Percentiles rank a stretch among this genome's conserved stretches.
phyloP scores from a whole-genome alignment of 2,797 vertebrate genomes.

The Xenopus petersii region DNA sequence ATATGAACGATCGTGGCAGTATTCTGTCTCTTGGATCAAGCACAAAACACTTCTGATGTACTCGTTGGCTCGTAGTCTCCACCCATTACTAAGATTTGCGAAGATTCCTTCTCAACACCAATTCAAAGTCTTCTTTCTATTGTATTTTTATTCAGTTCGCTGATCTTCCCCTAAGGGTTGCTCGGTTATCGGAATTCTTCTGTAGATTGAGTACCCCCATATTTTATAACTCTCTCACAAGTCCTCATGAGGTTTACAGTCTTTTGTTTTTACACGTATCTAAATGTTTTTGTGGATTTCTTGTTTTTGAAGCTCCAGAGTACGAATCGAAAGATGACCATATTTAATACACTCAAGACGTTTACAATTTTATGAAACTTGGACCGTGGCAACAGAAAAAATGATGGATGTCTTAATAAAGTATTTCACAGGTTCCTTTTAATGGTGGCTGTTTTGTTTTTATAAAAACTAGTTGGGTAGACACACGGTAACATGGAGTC shows the following conservation, averaged over 20 bases:
- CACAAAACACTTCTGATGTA: background rate
- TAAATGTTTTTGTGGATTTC: background rate
- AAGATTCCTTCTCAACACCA: too few relatives aligned
- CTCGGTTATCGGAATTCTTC: too few relatives aligned
- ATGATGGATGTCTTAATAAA: constrained; percentile 29
- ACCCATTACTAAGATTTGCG: background rate
- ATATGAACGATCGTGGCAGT: too few relatives aligned
- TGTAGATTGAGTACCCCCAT: too few relatives aligned
- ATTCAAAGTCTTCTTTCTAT: too few relatives aligned
- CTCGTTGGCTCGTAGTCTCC: too few relatives aligned
- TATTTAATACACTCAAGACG: background rate
- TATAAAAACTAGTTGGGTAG: too few relatives aligned
- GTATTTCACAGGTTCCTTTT: constrained; percentile 18
- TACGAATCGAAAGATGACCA: background rate
- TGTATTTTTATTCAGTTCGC: too few relatives aligned
- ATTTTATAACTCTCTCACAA: too few relatives aligned
- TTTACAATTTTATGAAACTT: constrained; percentile 1
- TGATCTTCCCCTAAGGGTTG: too few relatives aligned
- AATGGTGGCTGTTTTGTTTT: background rate
- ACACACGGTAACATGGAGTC: too few relatives aligned
- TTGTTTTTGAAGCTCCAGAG: background rate
- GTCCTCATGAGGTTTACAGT: background rate
- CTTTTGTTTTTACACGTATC: background rate
- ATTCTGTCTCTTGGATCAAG: background rate
- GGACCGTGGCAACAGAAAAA: background rate